Conservation (phyloP, 2,113 vertebrate genomes). For the Mesoclemmys tuberculata region DNA sequence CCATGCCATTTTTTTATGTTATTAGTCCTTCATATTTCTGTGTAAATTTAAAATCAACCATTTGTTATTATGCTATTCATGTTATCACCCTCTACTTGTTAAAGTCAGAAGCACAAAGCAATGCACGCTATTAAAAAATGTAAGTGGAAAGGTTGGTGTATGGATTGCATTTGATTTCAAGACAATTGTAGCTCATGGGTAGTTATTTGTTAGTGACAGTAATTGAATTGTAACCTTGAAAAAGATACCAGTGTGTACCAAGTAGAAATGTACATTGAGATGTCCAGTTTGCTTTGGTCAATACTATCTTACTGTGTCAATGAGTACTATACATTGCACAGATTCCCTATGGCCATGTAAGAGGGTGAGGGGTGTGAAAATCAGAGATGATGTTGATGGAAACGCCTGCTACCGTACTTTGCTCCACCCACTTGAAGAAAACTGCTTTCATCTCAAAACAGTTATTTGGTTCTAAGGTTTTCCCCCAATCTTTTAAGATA, state of each 20-base stretch:
- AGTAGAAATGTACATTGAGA: not conserved
- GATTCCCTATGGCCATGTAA: not conserved
- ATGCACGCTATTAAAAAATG: not conserved
- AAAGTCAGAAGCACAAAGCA: not conserved
- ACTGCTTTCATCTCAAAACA: not conserved
- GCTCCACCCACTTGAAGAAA: not conserved
- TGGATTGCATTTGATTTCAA: not conserved
- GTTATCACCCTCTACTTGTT: not conserved
- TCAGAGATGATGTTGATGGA: not conserved
- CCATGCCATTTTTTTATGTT: conserved; percentile 27
- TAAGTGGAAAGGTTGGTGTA: not conserved
- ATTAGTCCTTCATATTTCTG: not conserved
- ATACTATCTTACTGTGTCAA: not conserved
- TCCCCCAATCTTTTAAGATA: not conserved
- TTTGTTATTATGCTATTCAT: not conserved
- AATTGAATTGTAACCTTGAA: not conserved
- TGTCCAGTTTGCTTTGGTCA: not conserved
- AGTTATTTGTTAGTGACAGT: not conserved
- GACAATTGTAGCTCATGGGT: not conserved
- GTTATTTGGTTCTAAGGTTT: not conserved
- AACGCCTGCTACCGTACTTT: not conserved
- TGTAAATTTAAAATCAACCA: not conserved
- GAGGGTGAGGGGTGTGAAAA: not conserved
- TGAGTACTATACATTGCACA: not conserved
- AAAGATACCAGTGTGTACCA: not conserved